Conservation (phyloP, 2,797 vertebrate species). For the Dromococcyx pavoninus region DNA sequence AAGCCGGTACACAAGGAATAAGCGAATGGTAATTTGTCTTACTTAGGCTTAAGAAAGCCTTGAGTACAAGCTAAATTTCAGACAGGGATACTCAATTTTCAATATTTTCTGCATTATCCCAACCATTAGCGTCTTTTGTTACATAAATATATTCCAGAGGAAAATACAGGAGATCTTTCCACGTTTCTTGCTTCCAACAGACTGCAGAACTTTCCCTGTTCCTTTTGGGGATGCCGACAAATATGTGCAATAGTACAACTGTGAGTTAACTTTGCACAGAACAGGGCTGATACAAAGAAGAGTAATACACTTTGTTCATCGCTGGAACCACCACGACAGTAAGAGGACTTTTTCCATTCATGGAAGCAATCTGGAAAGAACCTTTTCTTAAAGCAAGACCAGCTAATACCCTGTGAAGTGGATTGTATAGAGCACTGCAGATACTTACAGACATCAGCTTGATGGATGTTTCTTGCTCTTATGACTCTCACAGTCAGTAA, state of each 20-base stretch:
- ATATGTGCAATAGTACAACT: background rate
- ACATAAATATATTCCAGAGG: background rate
- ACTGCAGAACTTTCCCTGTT: background rate
- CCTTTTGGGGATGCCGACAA: background rate
- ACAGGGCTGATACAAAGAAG: background rate
- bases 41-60: background rate
- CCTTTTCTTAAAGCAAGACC: background rate
- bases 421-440: background rate
- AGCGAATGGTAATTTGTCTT: background rate
- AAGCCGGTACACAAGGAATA: background rate
- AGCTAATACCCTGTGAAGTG: background rate
- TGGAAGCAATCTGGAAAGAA: background rate
- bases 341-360: background rate
- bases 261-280: background rate
- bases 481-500: conserved; percentile 79
- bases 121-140: background rate
- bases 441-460: conserved; percentile 77
- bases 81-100: background rate
- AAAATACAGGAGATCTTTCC: background rate
- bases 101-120: background rate
- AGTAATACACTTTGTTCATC: background rate
- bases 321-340: background rate
- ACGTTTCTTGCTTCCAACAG: background rate
- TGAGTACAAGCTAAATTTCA: background rate
- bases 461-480: conserved; percentile 67